Evolutionary conservation across 1,140 invertebrate species (phyloP).

Genomic region (Trichonephila clavipes): DNA sequence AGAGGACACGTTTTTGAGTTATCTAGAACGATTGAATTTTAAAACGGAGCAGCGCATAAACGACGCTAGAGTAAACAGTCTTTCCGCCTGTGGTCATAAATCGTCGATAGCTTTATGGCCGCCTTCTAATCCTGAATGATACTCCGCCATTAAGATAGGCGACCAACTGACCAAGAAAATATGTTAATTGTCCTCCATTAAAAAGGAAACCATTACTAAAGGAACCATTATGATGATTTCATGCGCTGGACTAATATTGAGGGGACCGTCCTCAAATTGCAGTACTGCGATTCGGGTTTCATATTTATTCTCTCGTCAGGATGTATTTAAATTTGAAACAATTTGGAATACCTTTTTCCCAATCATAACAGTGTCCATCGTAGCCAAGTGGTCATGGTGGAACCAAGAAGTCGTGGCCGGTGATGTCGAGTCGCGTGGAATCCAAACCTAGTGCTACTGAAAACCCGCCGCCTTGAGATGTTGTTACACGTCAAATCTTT

Average conservation of each 20-base stretch:
- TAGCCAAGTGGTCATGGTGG: too few relatives aligned
- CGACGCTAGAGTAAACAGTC: neutral
- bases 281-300: too few relatives aligned
- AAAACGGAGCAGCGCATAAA: neutral
- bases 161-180: slow-evolving; percentile 28
- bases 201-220: neutral
- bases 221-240: slow-evolving; percentile 35
- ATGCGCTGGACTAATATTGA: neutral
- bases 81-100: neutral
- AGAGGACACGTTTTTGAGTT: neutral
- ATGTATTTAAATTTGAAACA: too few relatives aligned
- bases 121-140: slow-evolving; percentile 12
- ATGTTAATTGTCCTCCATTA: slow-evolving; percentile 53
- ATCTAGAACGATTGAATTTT: slow-evolving; percentile 1
- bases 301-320: too few relatives aligned
- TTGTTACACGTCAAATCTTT: neutral
- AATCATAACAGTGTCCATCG: too few relatives aligned
- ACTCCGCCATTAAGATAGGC: slow-evolving; percentile 6
- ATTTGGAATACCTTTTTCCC: too few relatives aligned
- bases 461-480: too few relatives aligned
- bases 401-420: too few relatives aligned
- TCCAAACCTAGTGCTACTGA: too few relatives aligned
- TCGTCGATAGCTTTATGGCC: neutral
- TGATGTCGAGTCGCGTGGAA: too few relatives aligned
- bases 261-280: too few relatives aligned